phyloP scores from a whole-genome alignment of 2,113 vertebrate genomes.

The Lepus europaeus region DNA sequence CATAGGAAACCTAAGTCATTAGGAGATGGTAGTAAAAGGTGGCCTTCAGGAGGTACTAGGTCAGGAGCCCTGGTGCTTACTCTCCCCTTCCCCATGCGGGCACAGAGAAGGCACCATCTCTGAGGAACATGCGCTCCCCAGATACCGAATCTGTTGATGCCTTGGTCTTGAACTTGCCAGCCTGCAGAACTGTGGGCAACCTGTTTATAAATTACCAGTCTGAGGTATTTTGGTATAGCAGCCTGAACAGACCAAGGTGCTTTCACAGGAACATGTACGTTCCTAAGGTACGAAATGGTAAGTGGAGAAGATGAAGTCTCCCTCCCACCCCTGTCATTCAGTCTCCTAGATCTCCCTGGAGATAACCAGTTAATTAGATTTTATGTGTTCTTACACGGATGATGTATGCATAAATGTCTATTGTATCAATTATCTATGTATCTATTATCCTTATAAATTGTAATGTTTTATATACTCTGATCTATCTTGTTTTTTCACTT shows the following conservation, averaged over 20 bases:
- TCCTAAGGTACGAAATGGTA: background rate
- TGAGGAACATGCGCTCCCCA: background rate
- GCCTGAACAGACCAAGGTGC: background rate
- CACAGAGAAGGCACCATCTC: background rate
- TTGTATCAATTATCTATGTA: background rate
- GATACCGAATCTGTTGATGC: background rate
- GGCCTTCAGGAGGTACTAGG: background rate
- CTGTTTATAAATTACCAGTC: background rate
- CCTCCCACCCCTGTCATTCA: background rate
- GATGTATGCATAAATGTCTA: background rate
- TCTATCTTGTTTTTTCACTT: background rate
- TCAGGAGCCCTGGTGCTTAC: background rate
- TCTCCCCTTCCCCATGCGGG: background rate
- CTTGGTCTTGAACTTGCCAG: background rate
- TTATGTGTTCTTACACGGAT: background rate
- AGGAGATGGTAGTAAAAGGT: background rate
- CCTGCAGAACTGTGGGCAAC: background rate
- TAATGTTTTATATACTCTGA: background rate
- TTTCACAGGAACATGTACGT: background rate
- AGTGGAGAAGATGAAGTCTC: background rate
- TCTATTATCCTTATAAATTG: background rate
- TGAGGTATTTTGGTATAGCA: background rate
- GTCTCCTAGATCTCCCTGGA: background rate
- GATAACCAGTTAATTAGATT: background rate
- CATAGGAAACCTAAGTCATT: background rate